Evolutionary conservation across 2,797 vertebrate species (phyloP), one percentile per base, ranked within the genome.

Genomic region (Danio tinwini): DNA sequence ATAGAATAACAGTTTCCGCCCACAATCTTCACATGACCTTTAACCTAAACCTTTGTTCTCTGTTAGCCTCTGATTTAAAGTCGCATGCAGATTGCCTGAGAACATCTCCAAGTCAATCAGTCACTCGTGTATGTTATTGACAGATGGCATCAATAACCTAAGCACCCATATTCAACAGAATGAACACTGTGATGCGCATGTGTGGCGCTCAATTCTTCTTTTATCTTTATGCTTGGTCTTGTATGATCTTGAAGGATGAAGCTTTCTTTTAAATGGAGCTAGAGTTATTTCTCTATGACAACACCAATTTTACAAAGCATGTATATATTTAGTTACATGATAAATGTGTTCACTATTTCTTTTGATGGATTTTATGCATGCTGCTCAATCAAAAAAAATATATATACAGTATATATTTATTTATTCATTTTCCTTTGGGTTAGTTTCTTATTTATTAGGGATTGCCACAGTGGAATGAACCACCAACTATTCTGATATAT

Each of bases 111-210:
- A 65, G 39, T 56, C 59, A 55, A 73, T 73, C 78, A 58, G 49
- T 80, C 42, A 73, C 50, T 16, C 39, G 45, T 12, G 19, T 47
- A 9, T n/a, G 13, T n/a, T 79, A 71, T 72, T 63, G 68, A 73
- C 69, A 80, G 0, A 59, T 5, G 1, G 2, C 78, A 80, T 80
- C 78, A 56, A 80, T 80, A 72, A 63, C 49, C 68, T 45, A 73
- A 73, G 29, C 39, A 80, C 49, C 67, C 47, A 62, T 53, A 45
- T 71, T 64, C 47, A 70, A 40, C 67, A 8, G 49, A 70, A 39
- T n/a, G 47, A 29, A 65, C 7, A 0, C 29, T 61, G 1, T 13
- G 56, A 59, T 76, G 59, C 56, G 56, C 14, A 44, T 70, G 53
- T n/a, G 12, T 62, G 64, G 63, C 61, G 53, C 45, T 50, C 44